Percentiles rank a stretch among this genome's conserved stretches.
These are phyloP conservation scores for Drosophila niveifrons DNA, from an alignment of 2,888 invertebrate genomes.

Conservation along the genomic window DNA sequence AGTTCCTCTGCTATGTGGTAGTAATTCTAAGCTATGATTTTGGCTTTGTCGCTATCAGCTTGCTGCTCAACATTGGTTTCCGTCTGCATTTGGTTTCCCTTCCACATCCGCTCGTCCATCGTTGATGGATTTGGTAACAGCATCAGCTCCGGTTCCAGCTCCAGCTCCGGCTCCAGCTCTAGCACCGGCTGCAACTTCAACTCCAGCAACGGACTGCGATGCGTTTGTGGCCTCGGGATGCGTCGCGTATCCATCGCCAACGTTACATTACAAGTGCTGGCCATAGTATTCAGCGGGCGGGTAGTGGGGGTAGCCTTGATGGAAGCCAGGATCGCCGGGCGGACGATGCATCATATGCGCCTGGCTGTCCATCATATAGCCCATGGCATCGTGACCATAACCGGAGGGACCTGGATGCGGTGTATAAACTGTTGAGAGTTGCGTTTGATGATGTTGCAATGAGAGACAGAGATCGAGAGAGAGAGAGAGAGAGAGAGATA, in stretches of 20 bases:
- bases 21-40: constrained; percentile 79
- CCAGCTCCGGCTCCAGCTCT: not conserved
- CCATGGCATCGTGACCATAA: constrained; percentile 98
- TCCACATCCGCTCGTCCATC: constrained; percentile 5
- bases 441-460: constrained; percentile 6
- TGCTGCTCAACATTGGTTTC: constrained; percentile 50
- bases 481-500: constrained; percentile 48
- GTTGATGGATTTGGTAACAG: not conserved
- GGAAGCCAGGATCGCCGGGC: constrained; percentile 96
- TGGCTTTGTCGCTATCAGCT: constrained; percentile 78
- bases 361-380: constrained; percentile 99
- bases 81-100: constrained; percentile 14
- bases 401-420: constrained; percentile 98
- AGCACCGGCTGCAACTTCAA: constrained; percentile 8
- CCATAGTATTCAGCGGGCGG: constrained; percentile 97
- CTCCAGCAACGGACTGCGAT: not conserved
- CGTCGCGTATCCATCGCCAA: constrained; percentile 46
- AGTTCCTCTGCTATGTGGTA: constrained; percentile 43
- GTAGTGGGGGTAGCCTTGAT: constrained; percentile 96
- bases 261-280: constrained; percentile 93
- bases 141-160: no score
- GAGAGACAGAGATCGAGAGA: constrained; percentile 38
- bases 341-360: constrained; percentile 98
- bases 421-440: constrained; percentile 90
- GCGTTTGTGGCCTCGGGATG: constrained; percentile 22